Evolutionary conservation across 2,888 invertebrate genomes (phyloP).

Genomic region (Torymus tubicola): DNA sequence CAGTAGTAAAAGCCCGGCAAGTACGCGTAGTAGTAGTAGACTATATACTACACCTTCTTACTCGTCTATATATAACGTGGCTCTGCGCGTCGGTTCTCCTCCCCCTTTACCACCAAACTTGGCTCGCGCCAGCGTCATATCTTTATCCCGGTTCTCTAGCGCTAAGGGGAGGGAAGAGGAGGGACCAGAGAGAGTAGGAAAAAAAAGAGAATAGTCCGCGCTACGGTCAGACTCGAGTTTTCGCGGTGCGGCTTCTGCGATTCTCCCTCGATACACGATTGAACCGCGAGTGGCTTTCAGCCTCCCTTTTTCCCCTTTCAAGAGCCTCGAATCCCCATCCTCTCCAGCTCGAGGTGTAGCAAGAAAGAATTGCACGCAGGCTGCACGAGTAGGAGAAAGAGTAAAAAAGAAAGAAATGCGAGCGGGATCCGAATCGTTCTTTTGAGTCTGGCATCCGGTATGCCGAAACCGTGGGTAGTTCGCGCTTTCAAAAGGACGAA

Average conservation of each 20-base stretch:
- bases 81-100: no score
- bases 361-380: background rate
- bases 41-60: no score
- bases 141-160: background rate
- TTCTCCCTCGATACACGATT: constrained; percentile 42
- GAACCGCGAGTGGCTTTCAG: constrained; percentile 23
- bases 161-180: background rate
- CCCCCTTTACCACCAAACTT: no score
- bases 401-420: constrained; percentile 23
- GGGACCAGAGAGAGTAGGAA: background rate
- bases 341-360: background rate
- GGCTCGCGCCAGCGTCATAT: background rate
- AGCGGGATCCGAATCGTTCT: constrained; percentile 21
- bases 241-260: constrained; percentile 31
- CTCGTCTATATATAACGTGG: no score
- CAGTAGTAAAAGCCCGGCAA: no score
- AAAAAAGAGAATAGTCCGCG: background rate
- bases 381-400: background rate
- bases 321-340: no score
- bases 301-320: background rate
- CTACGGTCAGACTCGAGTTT: constrained; percentile 22
- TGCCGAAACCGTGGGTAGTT: background rate
- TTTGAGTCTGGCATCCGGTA: constrained; percentile 14
- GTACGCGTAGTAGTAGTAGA: no score
- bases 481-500: constrained; percentile 3